phyloP scores from a whole-genome alignment of 1,140 invertebrate genomes.

The Bradysia coprophila region DNA sequence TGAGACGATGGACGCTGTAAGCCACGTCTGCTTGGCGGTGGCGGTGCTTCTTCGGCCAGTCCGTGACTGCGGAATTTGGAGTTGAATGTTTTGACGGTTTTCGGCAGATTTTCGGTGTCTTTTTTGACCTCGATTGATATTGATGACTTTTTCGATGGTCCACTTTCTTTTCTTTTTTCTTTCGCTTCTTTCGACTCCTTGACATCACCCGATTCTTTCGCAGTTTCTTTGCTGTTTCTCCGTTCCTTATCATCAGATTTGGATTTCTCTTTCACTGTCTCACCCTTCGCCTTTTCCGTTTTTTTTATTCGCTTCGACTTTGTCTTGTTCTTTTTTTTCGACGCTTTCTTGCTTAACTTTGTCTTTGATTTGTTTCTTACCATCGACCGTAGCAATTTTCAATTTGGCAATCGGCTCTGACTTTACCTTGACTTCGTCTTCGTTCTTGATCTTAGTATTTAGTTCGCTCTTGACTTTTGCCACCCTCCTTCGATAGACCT shows the following conservation, averaged over 20 bases:
- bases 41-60: constrained; percentile 61
- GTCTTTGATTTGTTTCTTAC: constrained; percentile 12
- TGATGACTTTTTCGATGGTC: constrained; percentile 59
- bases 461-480: constrained; percentile 8
- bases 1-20: constrained; percentile 35
- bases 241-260: constrained; percentile 21
- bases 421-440: too few relatives aligned
- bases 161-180: constrained; percentile 22
- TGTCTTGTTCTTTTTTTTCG: constrained; percentile 8
- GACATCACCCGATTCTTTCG: constrained; percentile 14
- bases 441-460: not conserved
- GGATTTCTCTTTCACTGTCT: constrained; percentile 12
- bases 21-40: constrained; percentile 43
- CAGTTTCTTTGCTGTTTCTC: constrained; percentile 17
- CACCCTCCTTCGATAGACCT: constrained; percentile 61
- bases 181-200: constrained; percentile 6
- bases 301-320: constrained; percentile 9
- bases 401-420: not conserved
- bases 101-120: constrained; percentile 45
- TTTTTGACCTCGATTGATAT: constrained; percentile 62
- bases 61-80: constrained; percentile 75
- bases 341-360: constrained; percentile 10
- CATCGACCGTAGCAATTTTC: constrained; percentile 17
- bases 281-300: constrained; percentile 4
- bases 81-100: constrained; percentile 76